Evolutionary conservation across 2,113 vertebrate genomes (phyloP).

Genomic region (Elachura formosa): DNA sequence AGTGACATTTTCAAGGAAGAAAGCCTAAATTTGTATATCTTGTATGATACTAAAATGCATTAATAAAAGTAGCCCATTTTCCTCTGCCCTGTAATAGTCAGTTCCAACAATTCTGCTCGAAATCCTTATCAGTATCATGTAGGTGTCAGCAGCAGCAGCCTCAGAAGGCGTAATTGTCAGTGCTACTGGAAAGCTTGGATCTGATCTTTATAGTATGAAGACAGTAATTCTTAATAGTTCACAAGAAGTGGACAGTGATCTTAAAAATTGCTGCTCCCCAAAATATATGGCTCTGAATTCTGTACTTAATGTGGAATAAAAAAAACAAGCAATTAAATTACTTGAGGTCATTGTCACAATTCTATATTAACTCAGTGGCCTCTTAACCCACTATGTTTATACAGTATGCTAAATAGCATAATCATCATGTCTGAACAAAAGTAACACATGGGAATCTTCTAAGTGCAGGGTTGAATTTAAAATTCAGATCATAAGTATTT

Average conservation of each 20-base stretch:
- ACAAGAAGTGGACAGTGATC: background rate
- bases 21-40: background rate
- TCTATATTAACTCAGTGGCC: background rate
- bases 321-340: background rate
- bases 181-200: background rate
- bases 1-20: background rate
- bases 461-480: background rate
- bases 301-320: background rate
- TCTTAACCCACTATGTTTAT: background rate
- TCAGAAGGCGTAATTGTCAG: background rate
- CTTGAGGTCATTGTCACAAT: background rate
- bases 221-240: background rate
- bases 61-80: background rate
- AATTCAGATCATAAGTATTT: background rate
- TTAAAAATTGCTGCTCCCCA: background rate
- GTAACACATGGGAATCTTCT: background rate
- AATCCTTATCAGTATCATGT: background rate
- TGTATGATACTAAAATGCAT: background rate
- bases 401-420: background rate
- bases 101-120: background rate
- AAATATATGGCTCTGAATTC: background rate
- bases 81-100: background rate
- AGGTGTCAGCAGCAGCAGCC: background rate
- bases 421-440: background rate
- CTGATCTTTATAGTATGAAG: background rate